A percentile compares a stretch with the other conserved stretches of the same genome.
Evolutionary conservation across 2,113 vertebrate genomes (phyloP).

Genomic region (Python bivittatus): DNA sequence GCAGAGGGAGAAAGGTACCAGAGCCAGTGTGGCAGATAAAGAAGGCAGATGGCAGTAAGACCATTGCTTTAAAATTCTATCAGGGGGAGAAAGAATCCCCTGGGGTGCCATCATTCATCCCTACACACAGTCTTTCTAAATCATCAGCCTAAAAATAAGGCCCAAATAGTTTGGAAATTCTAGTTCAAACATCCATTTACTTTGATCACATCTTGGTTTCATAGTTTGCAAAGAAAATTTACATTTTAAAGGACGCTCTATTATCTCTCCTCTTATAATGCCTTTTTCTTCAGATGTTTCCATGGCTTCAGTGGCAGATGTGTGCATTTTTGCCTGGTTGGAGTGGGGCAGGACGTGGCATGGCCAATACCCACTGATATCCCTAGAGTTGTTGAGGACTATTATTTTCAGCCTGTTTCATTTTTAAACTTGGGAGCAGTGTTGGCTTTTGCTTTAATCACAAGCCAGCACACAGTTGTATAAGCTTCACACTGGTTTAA

Average conservation of each 20-base stretch:
- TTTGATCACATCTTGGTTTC: not conserved
- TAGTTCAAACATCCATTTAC: not conserved
- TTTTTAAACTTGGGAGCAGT: too few species aligned
- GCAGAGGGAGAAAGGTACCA: not conserved
- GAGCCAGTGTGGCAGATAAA: not conserved
- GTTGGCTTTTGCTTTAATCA: too few species aligned
- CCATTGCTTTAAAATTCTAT: not conserved
- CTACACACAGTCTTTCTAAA: not conserved
- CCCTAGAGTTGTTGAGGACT: too few species aligned
- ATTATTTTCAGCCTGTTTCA: too few species aligned
- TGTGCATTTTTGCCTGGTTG: too few species aligned
- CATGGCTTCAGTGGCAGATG: too few species aligned
- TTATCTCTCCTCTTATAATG: not conserved
- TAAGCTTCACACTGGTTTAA: too few species aligned
- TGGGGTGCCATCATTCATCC: not conserved
- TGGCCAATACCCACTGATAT: too few species aligned
- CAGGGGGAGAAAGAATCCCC: not conserved
- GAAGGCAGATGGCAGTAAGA: not conserved
- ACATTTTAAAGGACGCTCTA: not conserved
- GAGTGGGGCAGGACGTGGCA: too few species aligned
- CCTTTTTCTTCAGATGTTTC: not conserved
- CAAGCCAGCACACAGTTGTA: too few species aligned
- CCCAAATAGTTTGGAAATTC: not conserved
- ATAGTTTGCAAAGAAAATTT: fast-evolving
- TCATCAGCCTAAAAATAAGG: too few species aligned